phyloP scores from a whole-genome alignment of 1,140 invertebrate species.

The Drosophila murphyi region DNA sequence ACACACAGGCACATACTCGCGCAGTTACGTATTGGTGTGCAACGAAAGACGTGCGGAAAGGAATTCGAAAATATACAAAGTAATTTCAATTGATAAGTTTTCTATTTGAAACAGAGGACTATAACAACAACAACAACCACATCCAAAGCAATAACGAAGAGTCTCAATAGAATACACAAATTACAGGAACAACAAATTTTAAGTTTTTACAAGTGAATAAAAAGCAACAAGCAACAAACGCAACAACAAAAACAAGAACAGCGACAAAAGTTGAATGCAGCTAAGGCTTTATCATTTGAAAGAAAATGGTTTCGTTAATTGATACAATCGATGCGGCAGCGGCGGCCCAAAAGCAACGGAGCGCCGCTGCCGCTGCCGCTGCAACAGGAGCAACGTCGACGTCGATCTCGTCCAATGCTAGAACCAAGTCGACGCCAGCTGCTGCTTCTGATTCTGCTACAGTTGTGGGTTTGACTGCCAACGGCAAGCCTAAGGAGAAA shows the following conservation, averaged over 20 bases:
- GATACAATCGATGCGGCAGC: slow-evolving; percentile 71
- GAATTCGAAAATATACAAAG: slow-evolving; percentile 58
- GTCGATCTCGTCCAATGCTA: slow-evolving; percentile 8
- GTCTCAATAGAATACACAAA: slow-evolving; percentile 57
- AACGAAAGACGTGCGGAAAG: slow-evolving; percentile 51
- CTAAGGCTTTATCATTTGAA: slow-evolving; percentile 59
- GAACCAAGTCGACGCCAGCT: slow-evolving; percentile 24
- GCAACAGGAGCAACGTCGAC: slow-evolving; percentile 14
- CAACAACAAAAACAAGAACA: slow-evolving; percentile 22
- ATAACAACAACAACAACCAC: slow-evolving; percentile 33
- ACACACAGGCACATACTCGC: slow-evolving; percentile 17
- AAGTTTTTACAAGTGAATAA: slow-evolving; percentile 31
- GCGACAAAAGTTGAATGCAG: slow-evolving; percentile 65
- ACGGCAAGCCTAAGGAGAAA: slow-evolving; percentile 81
- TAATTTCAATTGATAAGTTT: slow-evolving; percentile 27
- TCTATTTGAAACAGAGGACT: slow-evolving; percentile 13
- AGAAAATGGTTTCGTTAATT: slow-evolving; percentile 82
- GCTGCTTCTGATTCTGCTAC: slow-evolving; percentile 6
- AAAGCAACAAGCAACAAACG: slow-evolving; percentile 15
- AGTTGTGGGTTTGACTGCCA: slow-evolving; percentile 64
- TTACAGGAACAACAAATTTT: slow-evolving; percentile 12
- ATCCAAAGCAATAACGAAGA: slow-evolving; percentile 48
- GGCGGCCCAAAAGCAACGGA: slow-evolving; percentile 64
- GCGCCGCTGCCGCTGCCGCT: slow-evolving; percentile 46
- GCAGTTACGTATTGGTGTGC: slow-evolving; percentile 55